Conservation (phyloP, 2,888 invertebrate species). For the Kuschelorhynchus macadamiae region DNA sequence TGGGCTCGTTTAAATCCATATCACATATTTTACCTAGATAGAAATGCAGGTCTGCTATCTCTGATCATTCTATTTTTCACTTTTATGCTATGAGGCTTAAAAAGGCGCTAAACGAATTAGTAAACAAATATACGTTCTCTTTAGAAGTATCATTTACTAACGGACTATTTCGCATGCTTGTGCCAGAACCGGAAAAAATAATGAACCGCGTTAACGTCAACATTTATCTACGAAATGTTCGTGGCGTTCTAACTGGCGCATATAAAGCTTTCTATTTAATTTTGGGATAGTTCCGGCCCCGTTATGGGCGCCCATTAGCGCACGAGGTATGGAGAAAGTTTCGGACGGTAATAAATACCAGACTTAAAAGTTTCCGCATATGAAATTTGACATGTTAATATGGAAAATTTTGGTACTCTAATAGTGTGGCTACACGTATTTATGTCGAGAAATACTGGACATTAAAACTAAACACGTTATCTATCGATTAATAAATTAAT, state of each 20-base stretch:
- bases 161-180: conserved; percentile 23
- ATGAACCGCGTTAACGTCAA: conserved; percentile 48
- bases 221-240: conserved; percentile 47
- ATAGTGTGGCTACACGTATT: too few species aligned
- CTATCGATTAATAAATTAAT: too few species aligned
- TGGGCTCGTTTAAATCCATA: too few species aligned
- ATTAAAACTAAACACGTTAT: too few species aligned
- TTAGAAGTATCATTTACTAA: conserved; percentile 10
- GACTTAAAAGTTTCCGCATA: conserved; percentile 44
- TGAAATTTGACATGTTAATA: conserved; percentile 26
- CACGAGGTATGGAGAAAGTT: conserved; percentile 41
- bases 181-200: conserved; percentile 34
- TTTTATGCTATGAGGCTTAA: too few species aligned
- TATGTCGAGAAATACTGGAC: too few species aligned
- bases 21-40: too few species aligned
- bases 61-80: too few species aligned
- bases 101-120: too few species aligned
- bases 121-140: too few species aligned
- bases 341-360: conserved; percentile 36
- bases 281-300: conserved; percentile 45
- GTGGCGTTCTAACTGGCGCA: conserved; percentile 42
- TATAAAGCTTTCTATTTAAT: conserved; percentile 51
- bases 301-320: conserved; percentile 38
- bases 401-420: conserved; percentile 21
- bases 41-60: too few species aligned